phyloP scores from a whole-genome alignment of 2,888 invertebrate genomes.

The Litoditis marina region DNA sequence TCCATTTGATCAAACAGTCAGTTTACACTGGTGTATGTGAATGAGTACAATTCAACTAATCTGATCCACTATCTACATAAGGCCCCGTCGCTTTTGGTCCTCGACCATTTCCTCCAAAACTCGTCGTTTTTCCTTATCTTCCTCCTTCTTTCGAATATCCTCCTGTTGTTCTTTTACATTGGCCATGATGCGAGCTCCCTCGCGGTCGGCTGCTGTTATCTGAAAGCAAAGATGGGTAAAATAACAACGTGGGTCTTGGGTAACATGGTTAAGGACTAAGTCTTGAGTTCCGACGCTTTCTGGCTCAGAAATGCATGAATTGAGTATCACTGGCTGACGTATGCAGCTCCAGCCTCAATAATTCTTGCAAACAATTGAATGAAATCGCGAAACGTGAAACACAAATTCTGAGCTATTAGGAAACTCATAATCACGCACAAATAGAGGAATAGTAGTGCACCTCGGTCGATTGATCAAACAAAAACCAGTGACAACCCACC shows the following conservation, averaged over 20 bases:
- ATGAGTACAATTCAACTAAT: too few relatives aligned
- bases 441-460: too few relatives aligned
- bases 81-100: conserved; percentile 12
- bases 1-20: too few relatives aligned
- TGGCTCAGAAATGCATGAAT: too few relatives aligned
- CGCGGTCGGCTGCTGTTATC: conserved; percentile 47
- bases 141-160: conserved; percentile 21
- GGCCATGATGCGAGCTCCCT: conserved; percentile 40
- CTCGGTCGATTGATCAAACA: too few relatives aligned
- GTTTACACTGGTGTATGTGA: too few relatives aligned
- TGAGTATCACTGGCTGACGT: too few relatives aligned
- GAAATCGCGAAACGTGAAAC: conserved; percentile 1
- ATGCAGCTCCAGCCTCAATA: not conserved
- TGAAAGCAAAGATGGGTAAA: conserved; percentile 11
- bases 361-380: not conserved
- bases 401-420: too few relatives aligned
- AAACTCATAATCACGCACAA: too few relatives aligned
- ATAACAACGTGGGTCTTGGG: too few relatives aligned
- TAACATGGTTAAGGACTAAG: too few relatives aligned
- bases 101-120: conserved; percentile 17
- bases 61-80: not conserved
- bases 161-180: conserved; percentile 37
- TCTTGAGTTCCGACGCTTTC: too few relatives aligned
- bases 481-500: conserved; percentile 19
- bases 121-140: conserved; percentile 34